phyloP scores from a whole-genome alignment of 2,797 vertebrate genomes.

The Clarias fuscus region DNA sequence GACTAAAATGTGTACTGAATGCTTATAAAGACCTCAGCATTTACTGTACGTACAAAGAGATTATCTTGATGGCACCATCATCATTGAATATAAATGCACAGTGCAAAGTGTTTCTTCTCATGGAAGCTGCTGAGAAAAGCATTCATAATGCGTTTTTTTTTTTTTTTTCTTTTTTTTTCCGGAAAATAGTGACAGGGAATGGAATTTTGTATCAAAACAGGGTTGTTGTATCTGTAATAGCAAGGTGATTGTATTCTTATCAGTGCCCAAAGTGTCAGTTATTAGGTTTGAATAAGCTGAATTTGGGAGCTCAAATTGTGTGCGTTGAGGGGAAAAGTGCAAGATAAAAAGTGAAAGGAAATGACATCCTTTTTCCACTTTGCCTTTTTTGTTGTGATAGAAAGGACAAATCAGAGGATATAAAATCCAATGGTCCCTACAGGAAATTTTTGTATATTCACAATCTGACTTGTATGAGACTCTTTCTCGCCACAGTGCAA shows the following conservation, averaged over 20 bases:
- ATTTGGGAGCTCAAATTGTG: constrained; percentile 34
- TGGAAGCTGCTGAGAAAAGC: constrained; percentile 67
- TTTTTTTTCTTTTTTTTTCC: too few species aligned
- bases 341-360: constrained; percentile 47
- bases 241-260: constrained; percentile 29
- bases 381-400: constrained; percentile 48
- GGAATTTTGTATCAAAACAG: constrained; percentile 40
- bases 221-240: constrained; percentile 23
- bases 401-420: constrained; percentile 63
- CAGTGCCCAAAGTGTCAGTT: constrained; percentile 26
- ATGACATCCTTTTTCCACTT: constrained; percentile 34
- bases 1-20: constrained; percentile 56
- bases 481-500: constrained; percentile 58
- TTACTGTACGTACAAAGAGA: constrained; percentile 61
- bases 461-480: constrained; percentile 56
- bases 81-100: constrained; percentile 22
- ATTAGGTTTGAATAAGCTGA: constrained; percentile 7
- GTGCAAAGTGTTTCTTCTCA: constrained; percentile 43
- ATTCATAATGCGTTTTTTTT: constrained; percentile 64
- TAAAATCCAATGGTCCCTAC: constrained; percentile 68
- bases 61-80: constrained; percentile 68
- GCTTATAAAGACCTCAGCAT: constrained; percentile 51
- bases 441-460: constrained; percentile 62
- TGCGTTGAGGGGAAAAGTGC: constrained; percentile 19
- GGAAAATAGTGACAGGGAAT: constrained; percentile 68